These are phyloP conservation scores for Oenanthe melanoleuca DNA, from an alignment of 2,113 vertebrate genomes.

Conservation along the genomic window DNA sequence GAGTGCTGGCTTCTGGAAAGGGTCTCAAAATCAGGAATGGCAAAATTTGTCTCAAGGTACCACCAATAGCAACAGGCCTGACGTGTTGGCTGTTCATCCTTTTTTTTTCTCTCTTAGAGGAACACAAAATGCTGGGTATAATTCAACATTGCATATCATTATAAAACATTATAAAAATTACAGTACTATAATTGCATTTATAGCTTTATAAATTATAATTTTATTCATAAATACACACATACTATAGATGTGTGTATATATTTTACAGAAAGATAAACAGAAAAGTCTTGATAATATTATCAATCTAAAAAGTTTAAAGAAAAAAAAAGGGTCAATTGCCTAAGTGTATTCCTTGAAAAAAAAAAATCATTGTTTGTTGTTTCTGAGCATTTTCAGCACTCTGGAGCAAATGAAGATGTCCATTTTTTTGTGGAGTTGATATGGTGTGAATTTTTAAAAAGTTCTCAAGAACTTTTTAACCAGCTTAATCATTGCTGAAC, in stretches of 20 bases:
- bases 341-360: background rate
- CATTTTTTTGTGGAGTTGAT: background rate
- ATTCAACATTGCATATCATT: background rate
- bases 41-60: background rate
- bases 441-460: background rate
- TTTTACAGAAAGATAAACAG: background rate
- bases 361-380: background rate
- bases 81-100: background rate
- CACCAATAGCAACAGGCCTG: background rate
- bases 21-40: background rate
- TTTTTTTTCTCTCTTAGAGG: background rate
- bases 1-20: background rate
- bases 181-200: background rate
- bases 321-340: accelerated
- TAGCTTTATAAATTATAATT: background rate
- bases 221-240: background rate
- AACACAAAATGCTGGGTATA: background rate
- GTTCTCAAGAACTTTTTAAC: background rate
- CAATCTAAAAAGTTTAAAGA: background rate
- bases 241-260: background rate
- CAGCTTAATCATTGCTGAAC: background rate
- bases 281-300: background rate
- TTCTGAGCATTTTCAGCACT: background rate
- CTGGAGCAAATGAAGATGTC: background rate
- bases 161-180: background rate